These are phyloP conservation scores for Drosophila falleni DNA, from an alignment of 2,888 invertebrate genomes.

Conservation along the genomic window DNA sequence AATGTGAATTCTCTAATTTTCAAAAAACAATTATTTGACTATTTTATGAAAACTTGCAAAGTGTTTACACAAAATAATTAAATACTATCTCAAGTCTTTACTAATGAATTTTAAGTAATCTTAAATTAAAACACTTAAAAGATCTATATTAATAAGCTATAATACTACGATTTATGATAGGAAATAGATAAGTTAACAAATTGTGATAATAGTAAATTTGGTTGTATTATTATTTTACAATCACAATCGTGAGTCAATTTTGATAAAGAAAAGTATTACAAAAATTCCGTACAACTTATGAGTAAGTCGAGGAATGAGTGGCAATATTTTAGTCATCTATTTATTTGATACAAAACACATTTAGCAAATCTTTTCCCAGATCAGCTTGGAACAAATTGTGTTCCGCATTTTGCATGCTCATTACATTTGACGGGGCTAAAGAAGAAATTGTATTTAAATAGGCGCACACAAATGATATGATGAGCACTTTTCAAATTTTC, in stretches of 20 bases:
- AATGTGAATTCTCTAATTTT: too few species aligned
- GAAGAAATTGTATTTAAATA: constrained; percentile 24
- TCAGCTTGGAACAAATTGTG: background rate
- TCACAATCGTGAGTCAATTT: constrained; percentile 14
- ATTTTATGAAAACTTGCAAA: background rate
- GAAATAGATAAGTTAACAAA: constrained; percentile 5
- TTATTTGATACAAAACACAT: background rate
- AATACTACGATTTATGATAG: constrained; percentile 9
- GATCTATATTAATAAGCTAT: background rate
- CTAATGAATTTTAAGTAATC: constrained; percentile 4
- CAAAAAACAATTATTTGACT: too few species aligned
- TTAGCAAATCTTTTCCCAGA: background rate
- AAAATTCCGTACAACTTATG: constrained; percentile 11
- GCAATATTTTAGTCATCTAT: constrained; percentile 1
- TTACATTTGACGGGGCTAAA: background rate
- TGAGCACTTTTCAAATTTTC: constrained; percentile 71
- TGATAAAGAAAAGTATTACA: constrained; percentile 1
- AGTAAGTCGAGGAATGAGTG: background rate
- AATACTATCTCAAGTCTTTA: background rate
- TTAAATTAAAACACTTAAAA: constrained; percentile 1
- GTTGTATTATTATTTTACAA: background rate
- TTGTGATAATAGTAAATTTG: constrained; percentile 7
- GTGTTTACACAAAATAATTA: background rate
- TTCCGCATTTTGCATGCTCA: background rate
- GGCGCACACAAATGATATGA: constrained; percentile 48